Percentiles rank a stretch among this genome's conserved stretches.
Conservation (phyloP, 1,140 invertebrate species). For the Conopomorpha cramerella region DNA sequence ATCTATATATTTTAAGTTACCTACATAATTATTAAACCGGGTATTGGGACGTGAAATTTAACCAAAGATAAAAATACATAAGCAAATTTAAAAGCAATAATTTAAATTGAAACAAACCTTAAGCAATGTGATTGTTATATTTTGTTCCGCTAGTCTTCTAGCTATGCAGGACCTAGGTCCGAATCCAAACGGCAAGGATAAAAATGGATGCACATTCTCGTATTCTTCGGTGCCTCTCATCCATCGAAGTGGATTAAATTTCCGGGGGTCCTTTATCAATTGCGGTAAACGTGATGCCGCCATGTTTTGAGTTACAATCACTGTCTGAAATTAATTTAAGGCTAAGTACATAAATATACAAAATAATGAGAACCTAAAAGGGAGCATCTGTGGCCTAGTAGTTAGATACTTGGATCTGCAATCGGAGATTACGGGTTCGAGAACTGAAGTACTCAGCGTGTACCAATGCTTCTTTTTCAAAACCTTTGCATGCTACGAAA, state of each 20-base stretch:
- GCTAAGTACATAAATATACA: no score
- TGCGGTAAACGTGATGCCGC: constrained; percentile 70
- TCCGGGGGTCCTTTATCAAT: constrained; percentile 71
- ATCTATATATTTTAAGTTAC: no score
- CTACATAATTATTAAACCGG: no score
- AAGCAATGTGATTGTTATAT: constrained; percentile 78
- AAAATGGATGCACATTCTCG: constrained; percentile 72
- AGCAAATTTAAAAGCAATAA: background rate
- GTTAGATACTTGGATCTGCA: no score
- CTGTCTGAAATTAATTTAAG: constrained; percentile 68
- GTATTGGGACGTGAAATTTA: no score
- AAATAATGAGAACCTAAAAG: no score
- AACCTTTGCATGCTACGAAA: no score
- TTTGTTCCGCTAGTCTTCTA: constrained; percentile 85
- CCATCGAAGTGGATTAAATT: constrained; percentile 82
- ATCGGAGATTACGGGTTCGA: no score
- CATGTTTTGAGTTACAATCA: constrained; percentile 88
- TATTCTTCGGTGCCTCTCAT: constrained; percentile 53
- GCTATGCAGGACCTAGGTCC: constrained; percentile 88
- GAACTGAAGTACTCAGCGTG: no score
- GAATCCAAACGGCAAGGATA: constrained; percentile 86
- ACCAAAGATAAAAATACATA: no score
- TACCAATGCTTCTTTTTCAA: no score
- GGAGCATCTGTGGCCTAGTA: no score
- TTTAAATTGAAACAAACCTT: constrained; percentile 60